Evolutionary conservation across 2,113 vertebrate genomes (phyloP).

Genomic region (Cebidichthys violaceus): DNA sequence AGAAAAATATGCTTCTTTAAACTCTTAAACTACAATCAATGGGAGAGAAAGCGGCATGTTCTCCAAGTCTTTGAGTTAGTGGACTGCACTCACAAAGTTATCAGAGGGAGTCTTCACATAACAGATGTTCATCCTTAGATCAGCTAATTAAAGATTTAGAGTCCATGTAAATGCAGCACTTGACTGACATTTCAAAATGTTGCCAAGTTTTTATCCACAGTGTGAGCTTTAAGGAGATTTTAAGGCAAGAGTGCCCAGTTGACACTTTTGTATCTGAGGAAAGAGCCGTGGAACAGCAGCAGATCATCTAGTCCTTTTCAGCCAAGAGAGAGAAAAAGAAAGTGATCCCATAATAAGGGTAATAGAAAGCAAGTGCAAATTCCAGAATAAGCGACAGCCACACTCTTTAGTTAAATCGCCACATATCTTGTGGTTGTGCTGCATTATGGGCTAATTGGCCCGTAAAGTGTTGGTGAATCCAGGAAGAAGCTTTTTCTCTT

Average conservation of each 20-base stretch:
- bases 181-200: not conserved
- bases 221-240: not conserved
- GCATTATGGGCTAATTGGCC: not conserved
- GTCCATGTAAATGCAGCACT: not conserved
- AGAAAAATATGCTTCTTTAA: not conserved
- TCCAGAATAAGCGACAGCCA: slow-evolving; percentile 10
- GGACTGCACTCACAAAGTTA: not conserved
- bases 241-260: slow-evolving; percentile 1
- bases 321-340: not conserved
- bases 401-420: not conserved
- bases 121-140: slow-evolving; percentile 13
- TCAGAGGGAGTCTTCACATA: not conserved
- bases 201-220: not conserved
- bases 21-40: not conserved
- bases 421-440: slow-evolving; percentile 11
- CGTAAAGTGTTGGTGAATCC: not conserved
- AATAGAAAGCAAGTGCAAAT: not conserved
- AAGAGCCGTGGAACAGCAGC: too few relatives aligned
- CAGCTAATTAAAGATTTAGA: not conserved
- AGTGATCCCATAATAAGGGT: slow-evolving; percentile 18
- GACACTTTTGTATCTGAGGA: slow-evolving; percentile 4
- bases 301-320: not conserved
- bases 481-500: slow-evolving; percentile 9
- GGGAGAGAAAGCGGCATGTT: not conserved
- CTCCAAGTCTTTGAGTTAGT: not conserved